Base-by-base conservation (phyloP, 2,888 invertebrate genomes). In the Podotricha telesiphe region DNA sequence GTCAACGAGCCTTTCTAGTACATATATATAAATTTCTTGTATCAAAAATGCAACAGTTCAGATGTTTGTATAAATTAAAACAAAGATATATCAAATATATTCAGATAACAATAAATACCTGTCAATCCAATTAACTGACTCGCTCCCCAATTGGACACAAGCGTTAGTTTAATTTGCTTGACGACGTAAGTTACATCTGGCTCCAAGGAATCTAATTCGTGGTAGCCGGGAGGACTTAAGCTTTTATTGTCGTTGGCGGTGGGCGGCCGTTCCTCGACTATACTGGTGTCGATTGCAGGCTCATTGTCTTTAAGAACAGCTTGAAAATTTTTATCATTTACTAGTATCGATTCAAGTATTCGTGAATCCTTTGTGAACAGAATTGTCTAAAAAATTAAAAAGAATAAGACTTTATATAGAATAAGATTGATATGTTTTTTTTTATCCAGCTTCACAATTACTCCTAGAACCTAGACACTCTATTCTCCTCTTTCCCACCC, bases 291-390 rank as follows among this genome's bases (percentile, higher is more conserved):
- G 3, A 69, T 75, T 67, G 83, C 66, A 0, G 82, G 89, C 72
- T 86, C 89, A 55, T 91, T 92, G 73, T 89, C 91, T 72, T 87
- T 88, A 3, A 91, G 79, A 2, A 92, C 79, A 3, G 83, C 83
- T 83, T 89, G 88, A 78, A 91, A 89, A 74, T 88, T 87, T 71
- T 84, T 87, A 73, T 92, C 93, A 73, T 89, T 88, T 40, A 76
- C 74, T 83, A 91, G 83, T 69, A 91, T 80, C 0, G 85, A 75
- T 75, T 93, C 96, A 42, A 97, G 88, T 66, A 97, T 96, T 19
- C 86, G 83, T 45, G 97, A 95, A 77, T 96, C 95, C 73, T 95
- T 96, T 22, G 97, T 97, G 84, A 97, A 97, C 67, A 97, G 91
- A 73, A 97, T 97, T 10, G 97, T 97, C 97, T 97, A 91, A 34